Evolutionary conservation across 2,888 invertebrate genomes (phyloP).

Genomic region (Apamea crenata): DNA sequence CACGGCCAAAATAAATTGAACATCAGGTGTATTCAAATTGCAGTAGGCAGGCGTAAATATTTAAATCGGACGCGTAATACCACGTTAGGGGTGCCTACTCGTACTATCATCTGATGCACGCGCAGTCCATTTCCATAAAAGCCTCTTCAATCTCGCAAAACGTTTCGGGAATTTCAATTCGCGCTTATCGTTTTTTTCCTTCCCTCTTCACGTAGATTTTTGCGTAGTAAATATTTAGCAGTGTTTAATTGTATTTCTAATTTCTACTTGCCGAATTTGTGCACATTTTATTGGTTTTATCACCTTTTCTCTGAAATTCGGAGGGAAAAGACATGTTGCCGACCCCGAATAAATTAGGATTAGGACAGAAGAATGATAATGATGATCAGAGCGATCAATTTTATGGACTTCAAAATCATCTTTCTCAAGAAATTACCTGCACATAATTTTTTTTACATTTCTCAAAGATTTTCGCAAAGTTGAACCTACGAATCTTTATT

Average conservation of each 20-base stretch:
- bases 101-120: conserved; percentile 85
- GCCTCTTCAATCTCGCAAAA: conserved; percentile 90
- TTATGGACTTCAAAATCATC: too few relatives aligned
- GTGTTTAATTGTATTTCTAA: conserved; percentile 55
- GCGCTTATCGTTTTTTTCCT: conserved; percentile 83
- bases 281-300: conserved; percentile 9
- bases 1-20: conserved; percentile 76
- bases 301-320: neutral
- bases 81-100: conserved; percentile 71
- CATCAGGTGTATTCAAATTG: conserved; percentile 86
- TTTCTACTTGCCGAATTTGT: conserved; percentile 20
- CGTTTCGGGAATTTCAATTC: conserved; percentile 89
- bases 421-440: neutral
- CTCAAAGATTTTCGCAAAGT: neutral
- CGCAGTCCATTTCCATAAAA: conserved; percentile 90
- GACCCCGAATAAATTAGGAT: neutral
- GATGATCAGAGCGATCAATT: neutral
- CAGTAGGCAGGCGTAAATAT: conserved; percentile 84
- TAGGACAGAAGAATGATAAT: neutral
- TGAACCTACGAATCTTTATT: neutral
- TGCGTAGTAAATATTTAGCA: conserved; percentile 68
- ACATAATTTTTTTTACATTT: too few relatives aligned
- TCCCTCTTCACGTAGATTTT: conserved; percentile 71
- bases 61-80: conserved; percentile 83
- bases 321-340: neutral